Conservation (phyloP, 2,113 vertebrate species). For the Tautogolabrus adspersus region DNA sequence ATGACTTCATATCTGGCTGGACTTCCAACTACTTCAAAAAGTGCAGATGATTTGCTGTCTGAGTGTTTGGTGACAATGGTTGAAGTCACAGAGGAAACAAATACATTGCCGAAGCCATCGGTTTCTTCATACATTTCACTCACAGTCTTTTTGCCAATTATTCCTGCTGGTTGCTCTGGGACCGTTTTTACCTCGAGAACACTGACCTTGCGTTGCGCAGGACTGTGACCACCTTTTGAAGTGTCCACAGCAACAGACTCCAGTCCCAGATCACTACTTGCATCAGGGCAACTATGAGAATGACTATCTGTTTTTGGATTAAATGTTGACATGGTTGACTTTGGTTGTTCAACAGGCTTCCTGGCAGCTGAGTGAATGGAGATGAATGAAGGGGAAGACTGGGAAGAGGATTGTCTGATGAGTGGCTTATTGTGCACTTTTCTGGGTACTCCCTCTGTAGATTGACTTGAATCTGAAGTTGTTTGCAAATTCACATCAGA, state of each 20-base stretch:
- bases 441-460: constrained; percentile 23
- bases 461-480: constrained; percentile 39
- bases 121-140: constrained; percentile 91
- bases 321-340: constrained; percentile 59
- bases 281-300: constrained; percentile 26
- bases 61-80: constrained; percentile 88
- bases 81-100: constrained; percentile 86
- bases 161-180: constrained; percentile 80
- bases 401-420: constrained; percentile 79
- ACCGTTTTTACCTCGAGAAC: constrained; percentile 88
- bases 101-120: constrained; percentile 88
- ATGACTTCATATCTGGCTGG: constrained; percentile 80
- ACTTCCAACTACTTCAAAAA: constrained; percentile 75
- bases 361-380: constrained; percentile 91
- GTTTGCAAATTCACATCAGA: constrained; percentile 71
- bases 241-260: constrained; percentile 14
- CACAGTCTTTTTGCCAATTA: constrained; percentile 85
- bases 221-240: constrained; percentile 65
- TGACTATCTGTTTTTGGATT: constrained; percentile 56
- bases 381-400: constrained; percentile 92
- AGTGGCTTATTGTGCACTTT: constrained; percentile 41
- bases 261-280: constrained; percentile 34
- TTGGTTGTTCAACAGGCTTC: constrained; percentile 76
- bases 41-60: constrained; percentile 78
- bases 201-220: constrained; percentile 84